Evolutionary conservation across 2,113 vertebrate species (phyloP).

Genomic region (Arizona elegans): DNA sequence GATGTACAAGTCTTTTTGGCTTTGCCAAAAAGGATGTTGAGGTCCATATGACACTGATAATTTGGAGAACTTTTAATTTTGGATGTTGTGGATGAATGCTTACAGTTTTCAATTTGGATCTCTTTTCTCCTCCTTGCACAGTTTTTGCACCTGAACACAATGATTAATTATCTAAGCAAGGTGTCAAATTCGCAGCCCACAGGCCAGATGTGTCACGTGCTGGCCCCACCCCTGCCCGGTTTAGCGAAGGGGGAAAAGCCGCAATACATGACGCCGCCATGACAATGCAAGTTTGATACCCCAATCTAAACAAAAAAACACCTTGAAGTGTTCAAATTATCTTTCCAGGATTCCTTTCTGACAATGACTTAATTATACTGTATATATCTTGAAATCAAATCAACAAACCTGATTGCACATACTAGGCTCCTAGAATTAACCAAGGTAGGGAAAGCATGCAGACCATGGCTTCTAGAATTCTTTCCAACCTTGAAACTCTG

Average conservation of each 20-base stretch:
- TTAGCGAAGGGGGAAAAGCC: no score
- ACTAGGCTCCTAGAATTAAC: background rate
- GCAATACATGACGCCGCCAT: no score
- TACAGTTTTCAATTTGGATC: background rate
- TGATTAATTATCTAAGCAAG: background rate
- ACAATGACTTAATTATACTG: background rate
- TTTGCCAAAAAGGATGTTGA: background rate
- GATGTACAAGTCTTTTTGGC: background rate
- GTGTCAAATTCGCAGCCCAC: no score
- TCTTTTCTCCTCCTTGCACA: no score
- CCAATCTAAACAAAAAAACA: background rate
- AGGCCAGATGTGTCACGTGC: no score
- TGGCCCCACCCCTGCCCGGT: no score
- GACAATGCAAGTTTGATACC: no score
- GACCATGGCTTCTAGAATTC: background rate
- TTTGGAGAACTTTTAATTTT: background rate
- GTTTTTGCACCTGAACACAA: background rate
- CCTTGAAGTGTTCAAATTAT: background rate
- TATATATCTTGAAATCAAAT: background rate
- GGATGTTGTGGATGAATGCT: no score
- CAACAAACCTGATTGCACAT: background rate
- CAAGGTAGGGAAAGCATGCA: background rate
- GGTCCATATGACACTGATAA: background rate
- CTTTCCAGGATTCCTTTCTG: background rate
- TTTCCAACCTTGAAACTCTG: background rate